A percentile compares a stretch with the other conserved stretches of the same genome.
Conservation (phyloP, 2,888 invertebrate genomes). For the Hyles lineata region DNA sequence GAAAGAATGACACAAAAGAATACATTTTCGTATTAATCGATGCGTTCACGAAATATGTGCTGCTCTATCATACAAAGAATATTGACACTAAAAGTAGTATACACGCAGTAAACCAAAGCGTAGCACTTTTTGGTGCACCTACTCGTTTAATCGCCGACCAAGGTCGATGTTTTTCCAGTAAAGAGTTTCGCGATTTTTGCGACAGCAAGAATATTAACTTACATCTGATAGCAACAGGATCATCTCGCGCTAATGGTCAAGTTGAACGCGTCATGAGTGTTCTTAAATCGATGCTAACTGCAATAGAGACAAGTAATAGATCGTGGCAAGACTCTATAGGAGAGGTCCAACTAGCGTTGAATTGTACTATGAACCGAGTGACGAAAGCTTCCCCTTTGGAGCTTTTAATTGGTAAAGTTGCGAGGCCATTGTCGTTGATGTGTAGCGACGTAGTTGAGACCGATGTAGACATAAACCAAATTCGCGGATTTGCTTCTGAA, state of each 20-base stretch:
- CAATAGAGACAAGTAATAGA: slow-evolving; percentile 32
- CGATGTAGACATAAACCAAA: slow-evolving; percentile 25
- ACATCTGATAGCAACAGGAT: slow-evolving; percentile 43
- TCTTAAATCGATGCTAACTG: slow-evolving; percentile 40
- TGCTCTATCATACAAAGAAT: slow-evolving; percentile 30
- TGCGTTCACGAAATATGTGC: slow-evolving; percentile 37
- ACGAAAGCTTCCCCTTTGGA: slow-evolving; percentile 28
- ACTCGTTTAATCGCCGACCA: slow-evolving; percentile 28
- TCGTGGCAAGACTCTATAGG: slow-evolving; percentile 43
- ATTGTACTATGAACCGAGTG: slow-evolving; percentile 28
- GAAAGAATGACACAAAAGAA: slow-evolving; percentile 35
- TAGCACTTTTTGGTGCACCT: slow-evolving; percentile 18
- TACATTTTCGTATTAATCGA: slow-evolving; percentile 37
- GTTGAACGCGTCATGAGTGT: slow-evolving; percentile 41
- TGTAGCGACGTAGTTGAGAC: slow-evolving; percentile 25
- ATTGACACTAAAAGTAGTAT: slow-evolving; percentile 34
- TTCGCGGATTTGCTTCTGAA: slow-evolving; percentile 30
- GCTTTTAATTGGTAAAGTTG: slow-evolving; percentile 35
- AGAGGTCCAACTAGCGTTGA: slow-evolving; percentile 39
- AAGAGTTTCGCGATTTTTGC: slow-evolving; percentile 39
- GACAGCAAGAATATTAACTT: slow-evolving; percentile 35
- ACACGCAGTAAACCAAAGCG: slow-evolving; percentile 29
- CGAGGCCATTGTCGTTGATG: slow-evolving; percentile 30
- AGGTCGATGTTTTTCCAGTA: slow-evolving; percentile 37
- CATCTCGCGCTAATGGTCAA: slow-evolving; percentile 43